A percentile compares a stretch with the other conserved stretches of the same genome.
phyloP scores from a whole-genome alignment of 2,797 vertebrate species.

The Micromesistius poutassou region DNA sequence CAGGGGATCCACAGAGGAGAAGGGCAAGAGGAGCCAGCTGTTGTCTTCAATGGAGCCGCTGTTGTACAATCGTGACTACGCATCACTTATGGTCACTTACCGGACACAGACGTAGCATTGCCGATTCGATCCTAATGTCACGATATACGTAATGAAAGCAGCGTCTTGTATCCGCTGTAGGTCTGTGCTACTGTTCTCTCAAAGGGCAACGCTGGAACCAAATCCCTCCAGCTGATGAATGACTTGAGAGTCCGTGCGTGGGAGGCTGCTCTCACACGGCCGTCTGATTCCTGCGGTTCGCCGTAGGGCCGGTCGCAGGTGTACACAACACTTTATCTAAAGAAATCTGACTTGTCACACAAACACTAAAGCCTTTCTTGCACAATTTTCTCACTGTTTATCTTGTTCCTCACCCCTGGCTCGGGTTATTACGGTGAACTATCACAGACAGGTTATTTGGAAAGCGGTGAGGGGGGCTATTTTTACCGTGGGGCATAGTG shows the following conservation, averaged over 20 bases:
- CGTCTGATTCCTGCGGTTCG: conserved; percentile 61
- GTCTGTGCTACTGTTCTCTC: conserved; percentile 2
- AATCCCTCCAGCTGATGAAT: conserved; percentile 47
- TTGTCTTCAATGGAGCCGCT: background rate
- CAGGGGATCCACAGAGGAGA: background rate
- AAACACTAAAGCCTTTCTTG: conserved; percentile 39
- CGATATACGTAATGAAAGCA: conserved; percentile 10
- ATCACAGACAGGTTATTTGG: conserved; percentile 28
- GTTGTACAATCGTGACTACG: too few relatives aligned
- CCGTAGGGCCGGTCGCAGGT: conserved; percentile 37
- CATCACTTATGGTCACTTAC: background rate
- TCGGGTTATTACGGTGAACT: conserved; percentile 32
- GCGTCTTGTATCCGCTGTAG: conserved; percentile 17
- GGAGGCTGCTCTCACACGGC: conserved; percentile 63
- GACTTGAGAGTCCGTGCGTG: conserved; percentile 53
- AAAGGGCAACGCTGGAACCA: conserved; percentile 28
- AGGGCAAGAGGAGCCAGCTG: background rate
- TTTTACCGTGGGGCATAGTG: conserved; percentile 48
- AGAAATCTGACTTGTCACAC: conserved; percentile 41
- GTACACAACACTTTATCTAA: conserved; percentile 52
- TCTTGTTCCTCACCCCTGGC: conserved; percentile 45
- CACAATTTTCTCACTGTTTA: conserved; percentile 34
- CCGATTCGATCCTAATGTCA: conserved; percentile 9
- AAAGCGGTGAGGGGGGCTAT: conserved; percentile 36
- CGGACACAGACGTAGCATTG: background rate